Base-by-base conservation (phyloP, 1,140 invertebrate species). In the Arctopsyche grandis region DNA sequence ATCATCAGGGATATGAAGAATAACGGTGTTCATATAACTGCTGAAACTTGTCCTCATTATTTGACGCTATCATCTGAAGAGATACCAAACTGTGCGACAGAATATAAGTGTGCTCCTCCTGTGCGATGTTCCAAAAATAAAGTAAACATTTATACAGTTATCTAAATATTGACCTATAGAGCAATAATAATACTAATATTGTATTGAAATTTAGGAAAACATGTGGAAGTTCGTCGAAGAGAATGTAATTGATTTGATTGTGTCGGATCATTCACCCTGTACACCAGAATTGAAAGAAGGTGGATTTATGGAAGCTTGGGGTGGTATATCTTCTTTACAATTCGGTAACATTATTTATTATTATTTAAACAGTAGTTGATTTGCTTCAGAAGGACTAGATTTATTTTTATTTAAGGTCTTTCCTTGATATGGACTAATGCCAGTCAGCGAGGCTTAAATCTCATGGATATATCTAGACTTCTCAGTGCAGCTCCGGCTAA, bases 21-120 rank as follows among this genome's bases (percentile, higher is more conserved):
- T 26, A 82, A 83, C 5, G 88, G 89, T 5, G 86, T 84, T 4
- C 85, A 86, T 22, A 84, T 94, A 16, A 93, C 92, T 0, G 91
- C 91, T 0, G 93, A 94, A 84, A 94, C 93, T 0, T 94, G 93
- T 84, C 91, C 92, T 76, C 93, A 94, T 84, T 94, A 94, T 84
- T 85, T 94, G n/a, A 88, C 89, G 0, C 83, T 94, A 9, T 86
- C 86, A 43, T 89, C 92, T 14, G 92, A 93, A 82, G 85, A 91
- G 44, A 88, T 94, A 22, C 91, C 91, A 10, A 85, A 89, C 44
- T 89, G 88, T 1, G 90, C 88, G 3, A 93, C 92, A 0, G 88
- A 93, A 83, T 94, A 89, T 80, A 94, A 94, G 84, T 94, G 93
- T 77, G 92, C 91, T 82, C 93, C 93, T 3, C 93, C 93, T 14